A percentile compares a stretch with the other conserved stretches of the same genome.
Conservation (phyloP, 2,888 invertebrate genomes). For the Coremacera marginata region DNA sequence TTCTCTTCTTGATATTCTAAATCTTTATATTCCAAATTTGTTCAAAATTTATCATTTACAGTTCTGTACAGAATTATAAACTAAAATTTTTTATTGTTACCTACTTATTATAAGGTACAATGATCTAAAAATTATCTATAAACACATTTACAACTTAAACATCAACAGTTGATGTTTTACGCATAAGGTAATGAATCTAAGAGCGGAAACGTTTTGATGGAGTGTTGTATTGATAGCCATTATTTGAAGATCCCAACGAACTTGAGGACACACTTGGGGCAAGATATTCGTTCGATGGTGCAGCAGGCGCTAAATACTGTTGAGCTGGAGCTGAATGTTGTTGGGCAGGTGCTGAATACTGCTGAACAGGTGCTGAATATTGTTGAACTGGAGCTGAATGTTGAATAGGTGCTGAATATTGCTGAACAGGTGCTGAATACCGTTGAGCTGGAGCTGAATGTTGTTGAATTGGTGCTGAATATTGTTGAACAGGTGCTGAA, state of each 20-base stretch:
- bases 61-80: too few relatives aligned
- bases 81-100: too few relatives aligned
- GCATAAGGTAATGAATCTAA: background rate
- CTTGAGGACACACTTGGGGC: background rate
- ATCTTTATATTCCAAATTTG: too few relatives aligned
- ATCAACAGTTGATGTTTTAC: too few relatives aligned
- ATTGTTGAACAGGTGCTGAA: background rate
- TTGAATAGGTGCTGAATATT: background rate
- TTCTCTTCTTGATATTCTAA: too few relatives aligned
- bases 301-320: conserved; percentile 12
- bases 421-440: background rate
- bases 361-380: background rate
- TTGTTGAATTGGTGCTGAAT: background rate
- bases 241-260: background rate
- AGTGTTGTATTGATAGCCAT: conserved; percentile 25
- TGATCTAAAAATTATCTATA: too few relatives aligned
- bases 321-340: background rate
- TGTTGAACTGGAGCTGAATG: background rate
- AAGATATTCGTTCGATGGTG: conserved; percentile 22
- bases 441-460: conserved; percentile 1
- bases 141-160: too few relatives aligned
- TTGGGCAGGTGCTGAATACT: background rate
- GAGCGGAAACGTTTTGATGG: conserved; percentile 15
- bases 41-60: too few relatives aligned
- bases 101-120: too few relatives aligned